Evolutionary conservation across 92 coral and sea anemone species (phyloP), one percentile per base, ranked within the genome.

Genomic region (Pocillopora grandis): DNA sequence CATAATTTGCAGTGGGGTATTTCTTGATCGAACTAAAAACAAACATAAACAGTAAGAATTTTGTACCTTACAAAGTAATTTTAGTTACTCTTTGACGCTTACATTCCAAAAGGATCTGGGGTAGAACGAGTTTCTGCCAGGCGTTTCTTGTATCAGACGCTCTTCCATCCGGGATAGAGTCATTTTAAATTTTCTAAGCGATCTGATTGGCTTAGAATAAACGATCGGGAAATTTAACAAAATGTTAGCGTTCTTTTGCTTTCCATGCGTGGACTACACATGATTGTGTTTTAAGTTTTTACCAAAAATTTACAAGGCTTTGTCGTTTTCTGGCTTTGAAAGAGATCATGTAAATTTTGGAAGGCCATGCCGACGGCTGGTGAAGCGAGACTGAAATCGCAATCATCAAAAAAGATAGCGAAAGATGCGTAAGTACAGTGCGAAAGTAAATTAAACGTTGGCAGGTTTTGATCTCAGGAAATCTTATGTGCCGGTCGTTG

Each of bases 351-450:
- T 59, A 65, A 81, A 55, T 11, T 58, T 70, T n/a, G 19, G 61
- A 23, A 31, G 64, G 31, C 9, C 86, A 83, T 83, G 86, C 86
- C 86, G n/a, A 83, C 86, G 13, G 80, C 86, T 73, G 80, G 86
- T 31, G 86, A 83, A 63, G 86, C 86, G 18, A 73, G 74, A 35
- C 48, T 83, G n/a, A 82, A 59, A 69, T 20, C 62, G 74, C 62
- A 82, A 48, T 62, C 64, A 12, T 17, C 23, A 12, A 62, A 73
- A 63, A 83, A 83, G 57, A 49, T 80, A 1, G 62, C 80, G 14
- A 49, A 62, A 74, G 66, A 83, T 74, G 64, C 80, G 86, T 83
- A 62, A 23, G 86, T 20, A 7, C 52, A 42, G 52, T 42, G 52
- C 52, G 52, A 42, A 42, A 42, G 52, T 42, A 42, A 42, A 42